phyloP scores from a whole-genome alignment of 2,888 invertebrate genomes.

The Heliconius ethilla region DNA sequence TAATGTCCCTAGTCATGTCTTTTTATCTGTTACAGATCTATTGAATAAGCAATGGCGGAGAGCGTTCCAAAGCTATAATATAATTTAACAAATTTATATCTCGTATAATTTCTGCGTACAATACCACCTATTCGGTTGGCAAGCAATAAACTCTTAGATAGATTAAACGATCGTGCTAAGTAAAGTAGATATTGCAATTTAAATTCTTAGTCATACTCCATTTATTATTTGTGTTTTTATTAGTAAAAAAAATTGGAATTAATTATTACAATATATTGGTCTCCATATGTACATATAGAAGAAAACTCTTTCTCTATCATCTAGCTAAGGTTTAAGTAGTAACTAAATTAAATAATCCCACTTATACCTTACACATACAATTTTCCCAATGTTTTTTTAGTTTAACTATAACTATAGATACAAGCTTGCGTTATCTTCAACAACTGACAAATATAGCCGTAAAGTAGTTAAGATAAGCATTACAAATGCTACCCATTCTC shows the following conservation, averaged over 20 bases:
- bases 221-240: neutral
- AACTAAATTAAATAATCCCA: too few species aligned
- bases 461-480: conserved; percentile 11
- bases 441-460: conserved; percentile 3
- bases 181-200: neutral
- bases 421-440: conserved; percentile 8
- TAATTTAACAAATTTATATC: conserved; percentile 45
- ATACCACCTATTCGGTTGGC: conserved; percentile 32
- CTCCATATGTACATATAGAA: too few species aligned
- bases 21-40: conserved; percentile 50
- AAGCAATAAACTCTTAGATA: conserved; percentile 25
- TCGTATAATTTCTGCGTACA: conserved; percentile 40
- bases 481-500: conserved; percentile 17
- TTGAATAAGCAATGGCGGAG: conserved; percentile 45
- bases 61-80: conserved; percentile 31
- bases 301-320: too few species aligned
- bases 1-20: conserved; percentile 48
- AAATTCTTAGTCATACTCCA: neutral
- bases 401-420: neutral
- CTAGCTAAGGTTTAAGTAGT: too few species aligned
- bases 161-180: neutral
- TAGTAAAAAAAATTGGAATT: neutral
- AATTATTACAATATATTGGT: neutral
- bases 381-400: too few species aligned
- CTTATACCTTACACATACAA: too few species aligned